These are phyloP conservation scores for Arge pagana DNA, from an alignment of 2,888 invertebrate genomes.

Conservation along the genomic window DNA sequence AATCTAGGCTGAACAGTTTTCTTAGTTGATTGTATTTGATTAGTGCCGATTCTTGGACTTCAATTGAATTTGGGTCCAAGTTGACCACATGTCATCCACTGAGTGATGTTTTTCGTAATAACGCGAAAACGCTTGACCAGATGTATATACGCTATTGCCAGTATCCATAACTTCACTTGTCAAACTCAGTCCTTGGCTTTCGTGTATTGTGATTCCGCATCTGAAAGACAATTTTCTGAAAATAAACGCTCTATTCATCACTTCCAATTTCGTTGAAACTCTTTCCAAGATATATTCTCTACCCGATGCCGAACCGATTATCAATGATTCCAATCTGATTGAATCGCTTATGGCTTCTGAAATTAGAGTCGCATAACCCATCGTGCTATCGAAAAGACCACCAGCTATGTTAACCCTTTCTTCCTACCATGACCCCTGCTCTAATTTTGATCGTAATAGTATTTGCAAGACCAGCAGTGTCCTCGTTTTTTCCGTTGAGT, in stretches of 20 bases:
- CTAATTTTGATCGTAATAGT: conserved; percentile 32
- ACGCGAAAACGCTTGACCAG: not conserved
- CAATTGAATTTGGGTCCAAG: conserved; percentile 29
- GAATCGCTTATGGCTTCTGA: conserved; percentile 14
- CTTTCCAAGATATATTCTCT: conserved; percentile 27
- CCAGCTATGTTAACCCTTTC: conserved; percentile 35
- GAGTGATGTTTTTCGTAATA: conserved; percentile 12
- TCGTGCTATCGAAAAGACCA: conserved; percentile 39
- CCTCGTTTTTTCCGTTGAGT: conserved; percentile 27
- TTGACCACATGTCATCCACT: conserved; percentile 34
- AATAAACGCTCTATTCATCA: conserved; percentile 31
- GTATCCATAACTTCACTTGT: conserved; percentile 16
- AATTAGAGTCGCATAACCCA: conserved; percentile 31
- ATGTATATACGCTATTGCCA: conserved; percentile 17
- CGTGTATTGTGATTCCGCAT: conserved; percentile 39
- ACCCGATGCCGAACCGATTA: conserved; percentile 27
- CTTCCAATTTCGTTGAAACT: conserved; percentile 35
- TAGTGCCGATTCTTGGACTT: conserved; percentile 27
- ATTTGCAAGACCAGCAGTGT: conserved; percentile 35
- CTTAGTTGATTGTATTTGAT: conserved; percentile 31
- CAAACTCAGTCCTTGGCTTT: not conserved
- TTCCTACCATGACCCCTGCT: conserved; percentile 33
- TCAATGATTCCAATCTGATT: conserved; percentile 27
- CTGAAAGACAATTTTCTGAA: conserved; percentile 32
- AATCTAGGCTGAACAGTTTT: conserved; percentile 23